A percentile compares a stretch with the other conserved stretches of the same genome.
These are phyloP conservation scores for Cebidichthys violaceus DNA, from an alignment of 2,113 vertebrate genomes.

Conservation along the genomic window DNA sequence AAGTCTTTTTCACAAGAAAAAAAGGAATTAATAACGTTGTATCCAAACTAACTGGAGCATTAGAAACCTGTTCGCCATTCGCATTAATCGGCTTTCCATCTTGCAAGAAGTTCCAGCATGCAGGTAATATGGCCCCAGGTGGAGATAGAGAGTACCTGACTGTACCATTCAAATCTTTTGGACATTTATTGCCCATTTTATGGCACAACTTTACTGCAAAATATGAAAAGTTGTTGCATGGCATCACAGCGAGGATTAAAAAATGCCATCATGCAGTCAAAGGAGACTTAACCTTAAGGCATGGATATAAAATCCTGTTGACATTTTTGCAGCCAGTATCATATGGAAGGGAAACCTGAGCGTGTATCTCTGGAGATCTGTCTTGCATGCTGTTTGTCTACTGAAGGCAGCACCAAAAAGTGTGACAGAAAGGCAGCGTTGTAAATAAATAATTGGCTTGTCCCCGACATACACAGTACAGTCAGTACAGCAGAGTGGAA, in stretches of 20 bases:
- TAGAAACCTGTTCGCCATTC: not conserved
- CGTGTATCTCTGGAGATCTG: slow-evolving; percentile 26
- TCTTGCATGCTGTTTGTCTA: slow-evolving; percentile 28
- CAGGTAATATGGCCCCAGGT: slow-evolving; percentile 25
- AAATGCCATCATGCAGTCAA: slow-evolving; percentile 11
- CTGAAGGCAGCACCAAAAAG: slow-evolving; percentile 39
- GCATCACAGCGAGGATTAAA: slow-evolving; percentile 28
- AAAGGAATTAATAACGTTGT: not conserved
- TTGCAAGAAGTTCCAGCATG: slow-evolving; percentile 7
- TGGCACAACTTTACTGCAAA: slow-evolving; percentile 32
- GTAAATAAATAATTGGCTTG: slow-evolving; percentile 75
- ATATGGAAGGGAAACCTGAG: slow-evolving; percentile 4
- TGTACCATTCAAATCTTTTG: slow-evolving; percentile 29
- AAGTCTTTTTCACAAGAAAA: not conserved
- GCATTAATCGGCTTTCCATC: slow-evolving; percentile 25
- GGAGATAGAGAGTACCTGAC: slow-evolving; percentile 5
- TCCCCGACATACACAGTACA: slow-evolving; percentile 44
- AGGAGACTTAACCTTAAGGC: slow-evolving; percentile 35
- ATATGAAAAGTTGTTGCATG: slow-evolving; percentile 25
- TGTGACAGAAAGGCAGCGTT: slow-evolving; percentile 48
- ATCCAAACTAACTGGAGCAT: not conserved
- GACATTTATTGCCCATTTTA: slow-evolving; percentile 32
- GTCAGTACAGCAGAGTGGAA: slow-evolving; percentile 27
- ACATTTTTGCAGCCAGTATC: slow-evolving; percentile 41
- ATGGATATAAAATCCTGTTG: slow-evolving; percentile 34